phyloP scores from a whole-genome alignment of 2,113 vertebrate species.

The Menidia beryllina region DNA sequence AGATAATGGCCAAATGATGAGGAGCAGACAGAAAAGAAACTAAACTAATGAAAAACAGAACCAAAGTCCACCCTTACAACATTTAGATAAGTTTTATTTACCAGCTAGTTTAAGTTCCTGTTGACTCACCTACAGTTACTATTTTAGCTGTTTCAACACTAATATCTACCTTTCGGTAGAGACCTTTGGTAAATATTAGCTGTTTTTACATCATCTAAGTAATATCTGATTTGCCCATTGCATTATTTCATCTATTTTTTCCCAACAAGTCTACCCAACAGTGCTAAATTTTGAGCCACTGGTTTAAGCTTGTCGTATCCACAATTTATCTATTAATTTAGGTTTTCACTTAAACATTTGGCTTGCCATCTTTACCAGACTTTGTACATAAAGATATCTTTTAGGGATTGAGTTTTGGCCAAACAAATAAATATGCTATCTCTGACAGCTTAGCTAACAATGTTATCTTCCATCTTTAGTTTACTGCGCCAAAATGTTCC shows the following conservation, averaged over 20 bases:
- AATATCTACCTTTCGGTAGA: background rate
- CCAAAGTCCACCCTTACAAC: too few relatives aligned
- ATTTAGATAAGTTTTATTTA: background rate
- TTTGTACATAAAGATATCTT: too few relatives aligned
- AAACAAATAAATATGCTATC: background rate
- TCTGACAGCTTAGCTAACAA: background rate
- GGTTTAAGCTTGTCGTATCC: background rate
- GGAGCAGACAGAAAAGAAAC: too few relatives aligned
- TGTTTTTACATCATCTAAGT: background rate
- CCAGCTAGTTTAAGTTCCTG: background rate
- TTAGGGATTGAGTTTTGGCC: background rate
- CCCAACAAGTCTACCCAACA: too few relatives aligned
- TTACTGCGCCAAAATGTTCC: too few relatives aligned
- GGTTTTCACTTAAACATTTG: background rate
- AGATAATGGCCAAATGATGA: too few relatives aligned
- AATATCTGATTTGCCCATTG: background rate
- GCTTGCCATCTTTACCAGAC: background rate
- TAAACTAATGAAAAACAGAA: too few relatives aligned
- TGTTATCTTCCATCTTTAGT: too few relatives aligned
- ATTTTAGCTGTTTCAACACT: background rate
- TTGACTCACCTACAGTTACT: background rate
- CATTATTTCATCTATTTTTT: background rate
- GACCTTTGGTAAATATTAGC: background rate
- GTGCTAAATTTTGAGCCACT: background rate
- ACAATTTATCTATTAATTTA: background rate